Evolutionary conservation across 2,888 invertebrate genomes (phyloP).

Genomic region (Chironomus riparius): DNA sequence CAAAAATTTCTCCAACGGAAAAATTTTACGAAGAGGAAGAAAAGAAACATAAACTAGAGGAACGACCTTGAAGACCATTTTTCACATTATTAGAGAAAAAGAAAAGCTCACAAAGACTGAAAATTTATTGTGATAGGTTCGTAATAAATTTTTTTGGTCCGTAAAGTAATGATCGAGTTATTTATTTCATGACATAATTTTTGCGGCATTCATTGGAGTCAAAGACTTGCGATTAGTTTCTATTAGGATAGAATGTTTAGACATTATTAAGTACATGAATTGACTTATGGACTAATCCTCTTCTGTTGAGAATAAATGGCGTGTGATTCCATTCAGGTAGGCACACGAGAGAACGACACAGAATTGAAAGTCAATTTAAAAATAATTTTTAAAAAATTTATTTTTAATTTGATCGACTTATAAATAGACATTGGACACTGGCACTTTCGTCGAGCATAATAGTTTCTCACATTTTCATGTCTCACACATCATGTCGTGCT

Average conservation of each 20-base stretch:
- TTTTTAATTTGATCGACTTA: constrained; percentile 11
- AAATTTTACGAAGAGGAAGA: not conserved
- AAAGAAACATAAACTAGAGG: not conserved
- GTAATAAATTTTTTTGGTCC: not conserved
- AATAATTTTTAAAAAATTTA: not conserved
- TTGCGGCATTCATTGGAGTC: not conserved
- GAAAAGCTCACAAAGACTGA: not conserved
- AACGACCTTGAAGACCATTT: not conserved
- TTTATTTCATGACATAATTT: not conserved
- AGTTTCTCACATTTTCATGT: constrained; percentile 1
- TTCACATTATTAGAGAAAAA: not conserved
- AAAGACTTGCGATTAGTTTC: too few species aligned
- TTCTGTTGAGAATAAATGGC: too few species aligned
- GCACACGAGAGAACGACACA: too few species aligned
- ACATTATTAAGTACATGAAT: not conserved
- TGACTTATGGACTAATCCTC: not conserved
- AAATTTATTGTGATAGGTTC: not conserved
- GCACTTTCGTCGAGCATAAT: constrained; percentile 14
- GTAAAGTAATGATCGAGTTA: not conserved
- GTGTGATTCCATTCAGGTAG: too few species aligned
- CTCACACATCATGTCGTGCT: constrained; percentile 10
- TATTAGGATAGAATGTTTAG: not conserved
- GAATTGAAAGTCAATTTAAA: not conserved
- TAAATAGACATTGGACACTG: not conserved
- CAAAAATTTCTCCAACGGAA: not conserved